Percentiles rank a stretch among this genome's conserved stretches.
phyloP scores from a whole-genome alignment of 2,113 vertebrate genomes.

The Numida meleagris region DNA sequence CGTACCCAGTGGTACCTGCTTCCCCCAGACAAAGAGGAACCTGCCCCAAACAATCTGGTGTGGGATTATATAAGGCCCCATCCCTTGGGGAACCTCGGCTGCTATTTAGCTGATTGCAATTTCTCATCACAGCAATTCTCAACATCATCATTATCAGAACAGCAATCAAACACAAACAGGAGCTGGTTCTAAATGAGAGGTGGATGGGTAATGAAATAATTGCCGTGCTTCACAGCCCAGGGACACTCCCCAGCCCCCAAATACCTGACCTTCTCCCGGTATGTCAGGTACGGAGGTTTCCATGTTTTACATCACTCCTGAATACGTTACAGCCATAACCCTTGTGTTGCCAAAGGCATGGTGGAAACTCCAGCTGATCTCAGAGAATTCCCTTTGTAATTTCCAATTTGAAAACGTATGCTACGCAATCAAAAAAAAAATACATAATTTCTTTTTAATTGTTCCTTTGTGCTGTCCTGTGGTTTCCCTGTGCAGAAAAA shows the following conservation, averaged over 20 bases:
- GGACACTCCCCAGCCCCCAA: constrained; percentile 53
- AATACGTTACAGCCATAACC: not conserved
- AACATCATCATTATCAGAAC: constrained; percentile 68
- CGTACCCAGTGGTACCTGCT: rapidly evolving
- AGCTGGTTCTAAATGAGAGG: constrained; percentile 64
- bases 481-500: rapidly evolving
- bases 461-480: rapidly evolving
- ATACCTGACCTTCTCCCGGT: constrained; percentile 37
- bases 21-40: constrained; percentile 31
- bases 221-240: constrained; percentile 33
- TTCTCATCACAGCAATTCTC: constrained; percentile 71
- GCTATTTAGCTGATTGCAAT: constrained; percentile 74
- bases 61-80: not conserved
- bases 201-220: constrained; percentile 72
- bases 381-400: not conserved
- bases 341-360: not conserved
- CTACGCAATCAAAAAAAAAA: not conserved
- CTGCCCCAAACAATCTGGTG: not conserved
- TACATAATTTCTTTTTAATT: not conserved
- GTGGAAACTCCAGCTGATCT: not conserved
- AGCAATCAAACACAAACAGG: constrained; percentile 74
- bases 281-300: not conserved
- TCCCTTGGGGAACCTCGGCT: constrained; percentile 58
- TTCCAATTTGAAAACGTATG: not conserved
- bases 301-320: not conserved